Conservation (phyloP, 2,797 vertebrate genomes). For the Gallinago stenura region DNA sequence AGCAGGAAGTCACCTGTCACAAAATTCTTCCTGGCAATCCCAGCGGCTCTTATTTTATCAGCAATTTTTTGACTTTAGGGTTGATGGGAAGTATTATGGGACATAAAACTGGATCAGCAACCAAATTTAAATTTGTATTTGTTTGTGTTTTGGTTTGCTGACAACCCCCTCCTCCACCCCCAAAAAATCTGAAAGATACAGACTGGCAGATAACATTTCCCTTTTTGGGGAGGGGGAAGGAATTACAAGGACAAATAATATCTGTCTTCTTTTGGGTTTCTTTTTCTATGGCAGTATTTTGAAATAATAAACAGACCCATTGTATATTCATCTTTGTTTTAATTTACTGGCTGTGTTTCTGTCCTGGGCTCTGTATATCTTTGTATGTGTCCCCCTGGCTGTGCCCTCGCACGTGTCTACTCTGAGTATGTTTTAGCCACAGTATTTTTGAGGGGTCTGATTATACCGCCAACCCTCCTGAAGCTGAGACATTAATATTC, state of each 20-base stretch:
- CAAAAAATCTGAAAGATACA: neutral
- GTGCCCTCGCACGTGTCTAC: neutral
- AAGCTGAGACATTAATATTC: neutral
- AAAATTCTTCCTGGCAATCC: slow-evolving; percentile 1
- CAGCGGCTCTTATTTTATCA: neutral
- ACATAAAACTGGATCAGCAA: neutral
- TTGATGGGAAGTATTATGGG: neutral
- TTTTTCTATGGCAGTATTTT: neutral
- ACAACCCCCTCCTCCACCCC: accelerated
- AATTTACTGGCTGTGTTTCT: neutral
- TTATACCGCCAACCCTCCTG: neutral
- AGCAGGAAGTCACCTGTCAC: neutral
- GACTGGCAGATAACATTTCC: neutral
- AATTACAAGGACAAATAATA: neutral
- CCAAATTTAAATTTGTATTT: neutral
- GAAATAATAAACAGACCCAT: neutral
- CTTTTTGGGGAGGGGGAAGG: accelerated
- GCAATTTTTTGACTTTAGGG: neutral
- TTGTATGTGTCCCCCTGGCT: neutral
- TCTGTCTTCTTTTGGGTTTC: neutral
- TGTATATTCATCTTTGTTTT: neutral
- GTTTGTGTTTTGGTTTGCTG: neutral
- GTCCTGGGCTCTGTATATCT: neutral
- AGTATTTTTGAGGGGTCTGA: neutral
- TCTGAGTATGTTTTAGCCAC: neutral